Conservation (phyloP, 2,888 invertebrate genomes). For the Plusia festucae region DNA sequence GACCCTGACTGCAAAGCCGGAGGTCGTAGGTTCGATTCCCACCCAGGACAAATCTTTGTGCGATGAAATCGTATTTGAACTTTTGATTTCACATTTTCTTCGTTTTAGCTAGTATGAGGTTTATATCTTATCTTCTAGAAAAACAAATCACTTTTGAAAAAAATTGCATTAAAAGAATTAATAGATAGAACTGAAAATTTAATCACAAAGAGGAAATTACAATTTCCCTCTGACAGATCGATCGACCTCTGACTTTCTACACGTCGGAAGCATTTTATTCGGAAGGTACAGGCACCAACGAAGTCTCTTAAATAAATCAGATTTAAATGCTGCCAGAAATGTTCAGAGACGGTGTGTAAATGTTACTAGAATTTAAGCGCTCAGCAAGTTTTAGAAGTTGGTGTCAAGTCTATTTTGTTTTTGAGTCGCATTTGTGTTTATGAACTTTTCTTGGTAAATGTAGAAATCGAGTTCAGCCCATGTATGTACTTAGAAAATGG, state of each 20-base stretch:
- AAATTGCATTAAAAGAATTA: neutral
- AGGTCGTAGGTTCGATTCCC: too few species aligned
- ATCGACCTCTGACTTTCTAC: neutral
- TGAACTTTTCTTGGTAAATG: neutral
- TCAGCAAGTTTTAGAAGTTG: neutral
- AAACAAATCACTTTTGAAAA: neutral
- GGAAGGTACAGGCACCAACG: neutral
- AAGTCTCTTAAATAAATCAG: neutral
- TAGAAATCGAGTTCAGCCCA: neutral
- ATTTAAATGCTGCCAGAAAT: neutral
- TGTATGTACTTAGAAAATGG: constrained; percentile 9
- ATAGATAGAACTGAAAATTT: constrained; percentile 21
- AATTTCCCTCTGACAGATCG: constrained; percentile 22
- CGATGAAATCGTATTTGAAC: too few species aligned
- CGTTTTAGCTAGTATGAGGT: too few species aligned
- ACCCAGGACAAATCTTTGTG: too few species aligned
- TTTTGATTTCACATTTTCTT: too few species aligned
- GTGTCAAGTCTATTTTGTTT: neutral
- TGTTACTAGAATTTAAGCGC: too few species aligned
- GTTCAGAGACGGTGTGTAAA: too few species aligned
- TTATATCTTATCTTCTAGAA: neutral
- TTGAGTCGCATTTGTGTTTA: neutral
- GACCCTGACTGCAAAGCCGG: too few species aligned
- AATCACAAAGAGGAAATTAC: constrained; percentile 35
- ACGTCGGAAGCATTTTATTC: neutral